Percentiles rank a stretch among this genome's conserved stretches.
These are phyloP conservation scores for Hippocampus guttulatus DNA, from an alignment of 2,113 vertebrate genomes.

Conservation along the genomic window DNA sequence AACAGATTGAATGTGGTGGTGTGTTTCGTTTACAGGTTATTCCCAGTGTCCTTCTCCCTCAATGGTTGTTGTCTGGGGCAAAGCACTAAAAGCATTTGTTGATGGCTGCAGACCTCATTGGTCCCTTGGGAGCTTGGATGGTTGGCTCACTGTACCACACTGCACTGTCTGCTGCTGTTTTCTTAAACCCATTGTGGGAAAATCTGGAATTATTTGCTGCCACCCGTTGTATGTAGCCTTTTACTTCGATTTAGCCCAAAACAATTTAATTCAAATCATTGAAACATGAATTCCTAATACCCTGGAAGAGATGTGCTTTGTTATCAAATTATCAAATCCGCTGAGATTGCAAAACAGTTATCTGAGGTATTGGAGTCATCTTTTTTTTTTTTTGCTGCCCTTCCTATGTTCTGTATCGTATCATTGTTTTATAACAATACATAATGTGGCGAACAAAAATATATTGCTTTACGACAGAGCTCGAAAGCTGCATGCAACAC, in stretches of 20 bases:
- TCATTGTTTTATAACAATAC: too few species aligned
- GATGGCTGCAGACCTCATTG: slow-evolving; percentile 49
- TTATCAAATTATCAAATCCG: slow-evolving; percentile 46
- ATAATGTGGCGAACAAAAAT: too few species aligned
- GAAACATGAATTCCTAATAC: slow-evolving; percentile 59
- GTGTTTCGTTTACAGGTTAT: slow-evolving; percentile 66
- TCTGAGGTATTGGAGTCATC: not conserved
- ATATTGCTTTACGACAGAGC: too few species aligned
- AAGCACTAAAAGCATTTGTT: slow-evolving; percentile 61
- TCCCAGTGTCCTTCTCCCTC: slow-evolving; percentile 51
- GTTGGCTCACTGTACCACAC: slow-evolving; percentile 43
- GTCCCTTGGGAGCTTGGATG: slow-evolving; percentile 37
- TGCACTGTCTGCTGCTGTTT: slow-evolving; percentile 22
- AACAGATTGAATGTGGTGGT: slow-evolving; percentile 63
- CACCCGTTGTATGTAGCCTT: not conserved
- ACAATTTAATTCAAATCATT: slow-evolving; percentile 28
- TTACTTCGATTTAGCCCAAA: slow-evolving; percentile 37
- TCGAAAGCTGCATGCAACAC: too few species aligned
- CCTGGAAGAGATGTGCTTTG: slow-evolving; percentile 34
- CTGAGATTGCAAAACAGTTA: slow-evolving; percentile 52
- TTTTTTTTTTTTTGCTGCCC: too few species aligned
- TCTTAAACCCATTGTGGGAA: slow-evolving; percentile 36
- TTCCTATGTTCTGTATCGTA: too few species aligned
- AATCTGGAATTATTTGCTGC: slow-evolving; percentile 21
- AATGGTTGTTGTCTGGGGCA: slow-evolving; percentile 40